Percentiles rank a stretch among this genome's conserved stretches.
Conservation (phyloP, 2,888 invertebrate species). For the Malacosoma neustria region DNA sequence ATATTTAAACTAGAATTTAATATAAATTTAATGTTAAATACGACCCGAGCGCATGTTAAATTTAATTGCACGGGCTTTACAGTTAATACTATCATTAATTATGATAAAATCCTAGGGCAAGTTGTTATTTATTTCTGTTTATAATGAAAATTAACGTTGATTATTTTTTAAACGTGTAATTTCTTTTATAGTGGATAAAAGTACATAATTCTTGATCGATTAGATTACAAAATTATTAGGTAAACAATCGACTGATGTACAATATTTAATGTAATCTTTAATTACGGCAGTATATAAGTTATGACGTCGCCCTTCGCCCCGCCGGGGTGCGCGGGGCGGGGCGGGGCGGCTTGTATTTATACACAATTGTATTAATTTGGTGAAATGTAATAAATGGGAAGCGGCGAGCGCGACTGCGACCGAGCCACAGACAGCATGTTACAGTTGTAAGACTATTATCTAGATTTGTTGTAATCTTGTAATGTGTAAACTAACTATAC, state of each 20-base stretch:
- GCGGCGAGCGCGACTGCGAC: slow-evolving; percentile 46
- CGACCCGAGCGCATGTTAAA: slow-evolving; percentile 60
- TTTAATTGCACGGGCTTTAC: slow-evolving; percentile 72
- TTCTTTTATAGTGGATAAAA: slow-evolving; percentile 63
- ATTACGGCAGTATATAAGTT: slow-evolving; percentile 72
- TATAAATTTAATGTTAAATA: slow-evolving; percentile 66
- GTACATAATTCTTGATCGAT: slow-evolving; percentile 69
- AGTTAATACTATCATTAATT: slow-evolving; percentile 72
- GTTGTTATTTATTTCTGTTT: slow-evolving; percentile 80
- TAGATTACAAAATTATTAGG: slow-evolving; percentile 73
- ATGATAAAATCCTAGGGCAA: slow-evolving; percentile 71
- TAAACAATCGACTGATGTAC: slow-evolving; percentile 73
- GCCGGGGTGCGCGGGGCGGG: too few species aligned
- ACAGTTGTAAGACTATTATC: slow-evolving; percentile 71
- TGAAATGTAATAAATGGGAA: slow-evolving; percentile 64
- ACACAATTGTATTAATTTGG: slow-evolving; percentile 66
- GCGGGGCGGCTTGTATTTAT: slow-evolving; percentile 54
- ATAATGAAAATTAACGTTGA: slow-evolving; percentile 59
- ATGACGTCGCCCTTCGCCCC: slow-evolving; percentile 48
- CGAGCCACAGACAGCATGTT: slow-evolving; percentile 61
- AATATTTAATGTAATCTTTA: slow-evolving; percentile 66
- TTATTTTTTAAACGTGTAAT: slow-evolving; percentile 66
- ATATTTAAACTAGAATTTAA: slow-evolving; percentile 71
- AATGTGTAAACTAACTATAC: slow-evolving; percentile 52
- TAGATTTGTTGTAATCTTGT: slow-evolving; percentile 67